Evolutionary conservation across 30 jellyfish, hydroid and myxozoan species (phyloP), one percentile per base, ranked within the genome.

Genomic region (Cassiopea xamachana): DNA sequence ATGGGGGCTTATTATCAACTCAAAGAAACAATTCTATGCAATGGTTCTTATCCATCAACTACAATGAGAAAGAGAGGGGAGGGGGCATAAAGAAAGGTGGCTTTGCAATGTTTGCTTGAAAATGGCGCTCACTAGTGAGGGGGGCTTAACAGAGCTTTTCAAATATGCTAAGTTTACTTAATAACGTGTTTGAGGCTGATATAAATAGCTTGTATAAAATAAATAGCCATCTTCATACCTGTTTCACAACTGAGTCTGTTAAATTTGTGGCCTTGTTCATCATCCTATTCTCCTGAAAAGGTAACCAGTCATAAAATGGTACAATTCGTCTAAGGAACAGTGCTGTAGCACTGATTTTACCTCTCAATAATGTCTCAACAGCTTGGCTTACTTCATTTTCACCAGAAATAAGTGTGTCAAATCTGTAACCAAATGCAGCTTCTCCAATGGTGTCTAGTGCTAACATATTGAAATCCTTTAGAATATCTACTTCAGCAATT

Each of bases 361-460:
- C 95, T 13, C 6, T 43, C 4, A 88, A 27, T 18, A 88, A 17
- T 6, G 76, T 71, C 8, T 79, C 86, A 1, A 88, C 86, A 67
- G 95, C 89, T 60, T 60, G 81, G 73, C 95, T 88, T 6, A 73
- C 90, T 19, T 70, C 55, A 69, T 48, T 78, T 15, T 78, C 90
- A 1, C 95, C 95, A 79, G 95, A 77, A 55, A 70, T 17, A 51
- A 88, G 81, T 17, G 95, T 88, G 17, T 78, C 48, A 62, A 88
- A 88, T 7, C 71, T 69, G 77, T 78, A 79, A 2, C 95, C 95
- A 79, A 88, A 88, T 43, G 90, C 95, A 5, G 90, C 70, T 58
- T 88, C 95, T 3, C 95, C 95, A 69, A 88, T 88, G 17, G 77
- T 69, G 58, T 88, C 95, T n/a, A 88, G 69, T 5, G 90, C 43